A percentile compares a stretch with the other conserved stretches of the same genome.
phyloP scores from a whole-genome alignment of 2,113 vertebrate species.

The Chitala chitala region DNA sequence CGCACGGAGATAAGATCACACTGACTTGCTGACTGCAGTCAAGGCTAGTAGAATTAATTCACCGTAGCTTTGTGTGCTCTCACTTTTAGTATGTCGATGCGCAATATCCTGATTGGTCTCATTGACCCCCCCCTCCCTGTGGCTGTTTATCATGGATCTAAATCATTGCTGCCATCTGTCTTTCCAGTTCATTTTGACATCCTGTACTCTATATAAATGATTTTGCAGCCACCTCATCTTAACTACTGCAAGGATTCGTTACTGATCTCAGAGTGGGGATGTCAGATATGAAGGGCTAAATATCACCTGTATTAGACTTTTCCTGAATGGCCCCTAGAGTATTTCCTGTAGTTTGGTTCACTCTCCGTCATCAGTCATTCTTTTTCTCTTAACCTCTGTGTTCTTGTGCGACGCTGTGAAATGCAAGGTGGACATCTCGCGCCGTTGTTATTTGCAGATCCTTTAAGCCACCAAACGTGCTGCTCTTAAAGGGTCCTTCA shows the following conservation, averaged over 20 bases:
- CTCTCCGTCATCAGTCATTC: too few relatives aligned
- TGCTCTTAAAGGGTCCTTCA: conserved; percentile 40
- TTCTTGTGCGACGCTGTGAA: conserved; percentile 23
- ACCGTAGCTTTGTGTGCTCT: neutral
- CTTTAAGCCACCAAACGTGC: neutral
- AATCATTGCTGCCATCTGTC: neutral
- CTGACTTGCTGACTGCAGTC: neutral
- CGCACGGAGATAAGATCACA: neutral
- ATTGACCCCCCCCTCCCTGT: neutral
- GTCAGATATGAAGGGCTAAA: too few relatives aligned
- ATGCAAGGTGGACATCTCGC: neutral
- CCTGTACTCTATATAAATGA: neutral
- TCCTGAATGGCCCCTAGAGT: too few relatives aligned
- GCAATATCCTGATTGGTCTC: neutral
- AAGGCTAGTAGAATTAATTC: neutral
- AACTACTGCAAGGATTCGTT: too few relatives aligned
- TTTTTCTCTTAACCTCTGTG: conserved; percentile 15
- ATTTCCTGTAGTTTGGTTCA: too few relatives aligned
- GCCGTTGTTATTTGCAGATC: neutral
- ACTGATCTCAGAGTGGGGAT: too few relatives aligned
- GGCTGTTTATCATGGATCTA: neutral
- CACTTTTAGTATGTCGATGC: neutral
- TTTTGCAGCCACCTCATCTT: neutral
- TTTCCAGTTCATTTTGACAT: neutral
- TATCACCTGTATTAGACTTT: too few relatives aligned